These are phyloP conservation scores for Varanus salvator DNA, from an alignment of 2,113 vertebrate genomes.

Conservation along the genomic window DNA sequence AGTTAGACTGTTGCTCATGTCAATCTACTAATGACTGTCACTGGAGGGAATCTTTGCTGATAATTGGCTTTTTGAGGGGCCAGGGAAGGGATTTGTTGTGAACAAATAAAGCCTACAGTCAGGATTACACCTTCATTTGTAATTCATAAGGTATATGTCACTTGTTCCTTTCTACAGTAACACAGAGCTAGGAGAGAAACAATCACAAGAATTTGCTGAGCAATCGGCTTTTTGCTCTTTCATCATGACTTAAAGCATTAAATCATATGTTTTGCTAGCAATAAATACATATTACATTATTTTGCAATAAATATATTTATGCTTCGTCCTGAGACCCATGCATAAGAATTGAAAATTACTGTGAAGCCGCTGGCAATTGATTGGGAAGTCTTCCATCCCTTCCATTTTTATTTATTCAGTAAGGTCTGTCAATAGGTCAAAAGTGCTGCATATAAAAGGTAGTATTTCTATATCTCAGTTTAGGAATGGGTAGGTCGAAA, in stretches of 20 bases:
- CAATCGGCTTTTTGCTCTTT: conserved; percentile 43
- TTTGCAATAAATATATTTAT: conserved; percentile 72
- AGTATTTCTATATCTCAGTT: not conserved
- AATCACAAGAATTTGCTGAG: conserved; percentile 57
- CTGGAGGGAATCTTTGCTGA: conserved; percentile 64
- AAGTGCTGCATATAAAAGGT: conserved; percentile 19
- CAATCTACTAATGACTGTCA: conserved; percentile 63
- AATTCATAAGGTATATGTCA: conserved; percentile 66
- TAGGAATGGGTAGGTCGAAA: not conserved
- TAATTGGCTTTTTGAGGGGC: conserved; percentile 72
- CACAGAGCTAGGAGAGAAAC: not conserved
- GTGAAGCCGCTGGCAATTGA: conserved; percentile 55
- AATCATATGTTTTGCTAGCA: conserved; percentile 46
- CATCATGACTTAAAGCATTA: conserved; percentile 45
- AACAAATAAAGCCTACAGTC: conserved; percentile 72
- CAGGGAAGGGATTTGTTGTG: conserved; percentile 55
- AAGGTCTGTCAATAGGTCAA: conserved; percentile 59
- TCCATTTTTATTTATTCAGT: conserved; percentile 37
- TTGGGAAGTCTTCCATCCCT: conserved; percentile 53
- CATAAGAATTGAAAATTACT: conserved; percentile 76
- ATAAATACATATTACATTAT: conserved; percentile 63
- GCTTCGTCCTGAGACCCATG: conserved; percentile 60
- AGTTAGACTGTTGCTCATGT: conserved; percentile 63
- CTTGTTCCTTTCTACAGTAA: conserved; percentile 19
- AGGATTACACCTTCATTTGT: conserved; percentile 66